Conservation (phyloP, 2,888 invertebrate species). For the Falcaria lacertinaria region DNA sequence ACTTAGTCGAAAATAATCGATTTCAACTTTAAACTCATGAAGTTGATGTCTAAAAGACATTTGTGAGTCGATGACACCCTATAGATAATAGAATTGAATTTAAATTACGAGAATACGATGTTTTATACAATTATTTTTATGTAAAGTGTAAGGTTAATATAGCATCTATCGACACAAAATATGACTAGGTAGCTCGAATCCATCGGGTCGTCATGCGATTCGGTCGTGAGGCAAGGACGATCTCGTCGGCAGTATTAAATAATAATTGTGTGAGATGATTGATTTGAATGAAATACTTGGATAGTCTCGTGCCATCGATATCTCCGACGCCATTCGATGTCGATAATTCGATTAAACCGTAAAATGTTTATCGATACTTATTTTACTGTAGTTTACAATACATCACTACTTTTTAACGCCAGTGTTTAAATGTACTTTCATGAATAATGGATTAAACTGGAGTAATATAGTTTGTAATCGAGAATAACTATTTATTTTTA, state of each 20-base stretch:
- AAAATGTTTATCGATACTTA: slow-evolving; percentile 25
- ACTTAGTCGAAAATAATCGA: too few relatives aligned
- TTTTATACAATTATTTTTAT: too few relatives aligned
- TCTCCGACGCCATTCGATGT: slow-evolving; percentile 7
- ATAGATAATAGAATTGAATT: too few relatives aligned
- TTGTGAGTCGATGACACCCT: too few relatives aligned
- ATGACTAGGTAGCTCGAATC: slow-evolving; percentile 31
- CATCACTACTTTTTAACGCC: slow-evolving; percentile 41
- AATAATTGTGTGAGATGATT: slow-evolving; percentile 46
- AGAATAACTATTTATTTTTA: slow-evolving; percentile 44
- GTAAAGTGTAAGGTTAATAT: too few relatives aligned
- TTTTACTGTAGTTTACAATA: slow-evolving; percentile 25
- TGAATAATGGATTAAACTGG: slow-evolving; percentile 8
- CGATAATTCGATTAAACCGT: slow-evolving; percentile 10
- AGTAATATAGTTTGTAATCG: slow-evolving; percentile 14
- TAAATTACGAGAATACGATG: too few relatives aligned
- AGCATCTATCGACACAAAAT: slow-evolving; percentile 23
- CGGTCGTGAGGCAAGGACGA: slow-evolving; percentile 21
- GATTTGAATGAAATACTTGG: slow-evolving; percentile 42
- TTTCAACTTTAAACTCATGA: too few relatives aligned
- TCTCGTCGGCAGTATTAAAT: slow-evolving; percentile 69
- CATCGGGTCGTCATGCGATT: slow-evolving; percentile 28
- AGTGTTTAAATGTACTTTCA: slow-evolving; percentile 40
- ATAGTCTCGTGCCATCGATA: slow-evolving; percentile 20
- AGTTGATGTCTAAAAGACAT: too few relatives aligned